Evolutionary conservation across 2,113 vertebrate species (phyloP).

Genomic region (Rhabdomys dilectus): DNA sequence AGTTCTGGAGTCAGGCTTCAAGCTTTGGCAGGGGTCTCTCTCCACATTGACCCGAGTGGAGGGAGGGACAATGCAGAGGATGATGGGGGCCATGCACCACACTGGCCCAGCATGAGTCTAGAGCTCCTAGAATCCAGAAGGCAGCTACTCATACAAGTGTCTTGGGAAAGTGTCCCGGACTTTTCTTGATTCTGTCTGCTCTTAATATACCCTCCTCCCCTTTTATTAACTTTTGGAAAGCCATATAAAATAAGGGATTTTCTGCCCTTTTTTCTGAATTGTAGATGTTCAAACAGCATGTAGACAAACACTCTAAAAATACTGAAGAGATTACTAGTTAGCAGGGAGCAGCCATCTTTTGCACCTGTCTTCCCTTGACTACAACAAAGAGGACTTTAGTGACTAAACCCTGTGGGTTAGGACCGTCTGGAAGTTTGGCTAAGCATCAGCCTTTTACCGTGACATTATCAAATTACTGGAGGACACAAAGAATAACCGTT

Average conservation of each 20-base stretch:
- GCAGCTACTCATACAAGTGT: background rate
- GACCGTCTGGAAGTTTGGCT: constrained; percentile 30
- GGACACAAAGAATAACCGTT: background rate
- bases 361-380: constrained; percentile 32
- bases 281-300: background rate
- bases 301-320: background rate
- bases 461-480: constrained; percentile 31
- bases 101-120: background rate
- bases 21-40: background rate
- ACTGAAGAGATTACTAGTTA: background rate
- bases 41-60: background rate
- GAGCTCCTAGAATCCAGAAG: background rate
- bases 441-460: constrained; percentile 30
- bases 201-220: background rate
- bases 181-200: background rate
- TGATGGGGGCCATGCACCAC: fast-evolving
- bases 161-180: background rate
- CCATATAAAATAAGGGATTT: background rate
- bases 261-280: background rate
- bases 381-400: background rate
- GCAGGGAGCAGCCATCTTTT: background rate
- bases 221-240: constrained; percentile 25
- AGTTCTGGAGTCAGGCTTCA: background rate
- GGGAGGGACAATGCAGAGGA: background rate
- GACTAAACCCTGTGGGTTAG: background rate